Evolutionary conservation across 2,888 invertebrate species (phyloP), one percentile per base, ranked within the genome.

Genomic region (Celastrina argiolus): DNA sequence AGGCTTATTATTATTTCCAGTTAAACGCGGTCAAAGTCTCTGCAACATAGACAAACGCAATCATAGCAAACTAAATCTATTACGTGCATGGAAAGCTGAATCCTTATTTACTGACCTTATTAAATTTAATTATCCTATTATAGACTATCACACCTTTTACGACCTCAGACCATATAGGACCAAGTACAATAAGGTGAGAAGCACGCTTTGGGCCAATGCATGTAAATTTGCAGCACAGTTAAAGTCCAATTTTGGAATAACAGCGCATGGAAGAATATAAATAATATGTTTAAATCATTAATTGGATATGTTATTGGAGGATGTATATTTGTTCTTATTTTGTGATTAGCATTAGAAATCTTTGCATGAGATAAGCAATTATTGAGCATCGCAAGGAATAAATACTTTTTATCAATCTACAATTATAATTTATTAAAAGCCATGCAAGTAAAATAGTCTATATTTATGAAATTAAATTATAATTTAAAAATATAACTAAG

Each of bases 151-250:
- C 61, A 61, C 61, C 61, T 61, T 18, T 61, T 22, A 61, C 22
- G 36, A 61, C 39, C 61, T 34, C 82, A 79, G 78, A 73, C 85
- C 84, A 78, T 85, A 84, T 84, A 85, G 64, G 83, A 83, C 81
- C 73, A 72, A 34, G 34, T 74, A 84, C 81, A 84, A 84, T 84
- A 81, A 81, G 77, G 78, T 66, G 74, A 73, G 76, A 78, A 83
- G 81, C 82, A 82, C 80, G 82, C 81, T 82, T 77, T 77, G 77
- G 78, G 76, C 73, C 81, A 82, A 84, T 82, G 79, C 77, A 75
- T 75, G 80, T 81, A 81, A 82, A 59, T 82, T 81, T 39, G 61
- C 61, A 7, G 10, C 34, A 61, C 39, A 39, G 39, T 61, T 61
- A 64, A 3, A 7, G 12, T 59, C 56, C 56, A 34, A 45, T 64